These are phyloP conservation scores for Oncorhynchus clarkii DNA, from an alignment of 2,113 vertebrate genomes.

Conservation along the genomic window DNA sequence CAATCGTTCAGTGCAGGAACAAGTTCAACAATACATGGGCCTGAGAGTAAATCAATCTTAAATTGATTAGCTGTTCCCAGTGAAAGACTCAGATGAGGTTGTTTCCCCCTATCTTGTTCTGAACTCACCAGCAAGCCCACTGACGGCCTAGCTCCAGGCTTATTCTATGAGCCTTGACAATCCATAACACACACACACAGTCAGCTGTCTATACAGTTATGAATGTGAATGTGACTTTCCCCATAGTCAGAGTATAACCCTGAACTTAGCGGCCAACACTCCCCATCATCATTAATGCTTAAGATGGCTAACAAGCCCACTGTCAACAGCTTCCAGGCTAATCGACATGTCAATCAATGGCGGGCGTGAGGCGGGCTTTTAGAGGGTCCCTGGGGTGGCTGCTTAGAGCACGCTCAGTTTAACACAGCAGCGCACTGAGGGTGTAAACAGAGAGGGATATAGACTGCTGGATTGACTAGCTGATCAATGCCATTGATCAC, in stretches of 20 bases:
- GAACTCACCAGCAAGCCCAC: background rate
- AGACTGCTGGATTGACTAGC: slow-evolving; percentile 66
- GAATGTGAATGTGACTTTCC: slow-evolving; percentile 15
- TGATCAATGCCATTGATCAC: slow-evolving; percentile 79
- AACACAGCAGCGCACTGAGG: slow-evolving; percentile 65
- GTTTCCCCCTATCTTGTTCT: background rate
- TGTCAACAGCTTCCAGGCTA: slow-evolving; percentile 71
- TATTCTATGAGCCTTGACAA: background rate
- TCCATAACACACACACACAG: background rate
- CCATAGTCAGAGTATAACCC: slow-evolving; percentile 30
- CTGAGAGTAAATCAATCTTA: slow-evolving; percentile 20
- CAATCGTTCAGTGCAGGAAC: slow-evolving; percentile 15
- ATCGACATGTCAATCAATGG: slow-evolving; percentile 77
- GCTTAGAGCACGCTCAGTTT: slow-evolving; percentile 72
- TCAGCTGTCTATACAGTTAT: background rate
- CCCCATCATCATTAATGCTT: slow-evolving; percentile 60
- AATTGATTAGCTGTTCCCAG: slow-evolving; percentile 30
- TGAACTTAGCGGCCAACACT: slow-evolving; percentile 14
- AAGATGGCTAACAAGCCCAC: slow-evolving; percentile 63
- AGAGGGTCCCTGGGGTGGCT: slow-evolving; percentile 69
- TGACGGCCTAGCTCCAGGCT: background rate
- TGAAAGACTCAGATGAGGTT: slow-evolving; percentile 18
- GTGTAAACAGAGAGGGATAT: slow-evolving; percentile 75
- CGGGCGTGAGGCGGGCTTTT: slow-evolving; percentile 63
- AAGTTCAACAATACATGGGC: slow-evolving; percentile 9